Conservation (phyloP, 2,888 invertebrate genomes). For the Seladonia tumulorum region DNA sequence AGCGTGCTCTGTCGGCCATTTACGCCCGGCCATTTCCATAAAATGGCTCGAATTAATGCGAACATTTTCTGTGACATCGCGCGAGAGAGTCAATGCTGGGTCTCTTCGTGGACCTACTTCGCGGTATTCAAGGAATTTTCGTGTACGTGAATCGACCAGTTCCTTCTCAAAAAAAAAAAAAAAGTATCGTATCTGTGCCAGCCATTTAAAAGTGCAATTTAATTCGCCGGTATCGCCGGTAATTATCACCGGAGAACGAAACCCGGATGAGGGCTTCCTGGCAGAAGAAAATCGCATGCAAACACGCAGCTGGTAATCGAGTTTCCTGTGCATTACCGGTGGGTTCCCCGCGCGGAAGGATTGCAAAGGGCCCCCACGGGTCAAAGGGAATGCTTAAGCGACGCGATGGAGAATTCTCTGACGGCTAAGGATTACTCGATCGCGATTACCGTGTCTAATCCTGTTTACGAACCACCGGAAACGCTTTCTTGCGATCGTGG, state of each 20-base stretch:
- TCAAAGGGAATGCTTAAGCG: conserved; percentile 16
- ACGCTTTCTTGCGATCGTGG: too few relatives aligned
- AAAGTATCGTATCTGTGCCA: neutral
- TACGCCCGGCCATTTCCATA: neutral
- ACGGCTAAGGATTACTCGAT: neutral
- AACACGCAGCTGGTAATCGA: conserved; percentile 21
- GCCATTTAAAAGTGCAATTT: neutral
- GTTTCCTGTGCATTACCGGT: neutral
- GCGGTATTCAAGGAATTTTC: too few relatives aligned
- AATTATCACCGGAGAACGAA: neutral
- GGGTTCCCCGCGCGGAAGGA: neutral
- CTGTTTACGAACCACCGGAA: neutral
- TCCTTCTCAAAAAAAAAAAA: too few relatives aligned
- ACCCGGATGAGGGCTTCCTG: neutral
- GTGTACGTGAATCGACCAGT: too few relatives aligned
- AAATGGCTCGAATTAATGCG: neutral
- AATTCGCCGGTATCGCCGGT: neutral
- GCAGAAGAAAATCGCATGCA: conserved; percentile 17
- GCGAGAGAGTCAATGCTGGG: neutral
- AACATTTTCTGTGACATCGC: neutral
- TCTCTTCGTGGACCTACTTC: too few relatives aligned
- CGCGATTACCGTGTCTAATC: conserved; percentile 13
- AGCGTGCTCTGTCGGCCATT: neutral
- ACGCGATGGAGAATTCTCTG: neutral
- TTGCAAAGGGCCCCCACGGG: neutral